Evolutionary conservation across 2,113 vertebrate species (phyloP).

Genomic region (Agelaius phoeniceus): DNA sequence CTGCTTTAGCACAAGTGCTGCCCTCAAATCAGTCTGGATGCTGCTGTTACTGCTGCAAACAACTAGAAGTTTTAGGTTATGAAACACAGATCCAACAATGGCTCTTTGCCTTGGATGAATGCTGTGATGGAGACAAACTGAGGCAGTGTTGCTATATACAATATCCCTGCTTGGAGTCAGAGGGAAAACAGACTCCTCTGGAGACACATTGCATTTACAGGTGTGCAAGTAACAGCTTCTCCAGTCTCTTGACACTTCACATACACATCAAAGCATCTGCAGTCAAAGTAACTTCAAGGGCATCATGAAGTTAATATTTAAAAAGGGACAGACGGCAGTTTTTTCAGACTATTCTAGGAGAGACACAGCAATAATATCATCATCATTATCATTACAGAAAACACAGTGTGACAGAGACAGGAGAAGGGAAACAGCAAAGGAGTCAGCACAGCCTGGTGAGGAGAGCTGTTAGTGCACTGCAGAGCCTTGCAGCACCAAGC

Average conservation of each 20-base stretch:
- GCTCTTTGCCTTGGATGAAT: background rate
- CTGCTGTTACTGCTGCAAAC: background rate
- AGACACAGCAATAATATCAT: background rate
- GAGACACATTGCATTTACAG: background rate
- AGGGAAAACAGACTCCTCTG: background rate
- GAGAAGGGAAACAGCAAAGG: background rate
- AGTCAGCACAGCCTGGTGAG: background rate
- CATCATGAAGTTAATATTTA: slow-evolving; percentile 37
- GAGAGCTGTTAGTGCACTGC: background rate
- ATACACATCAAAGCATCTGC: background rate
- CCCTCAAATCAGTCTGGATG: background rate
- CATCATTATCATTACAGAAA: background rate
- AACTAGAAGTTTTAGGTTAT: background rate
- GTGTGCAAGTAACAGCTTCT: background rate
- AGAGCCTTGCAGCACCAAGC: background rate
- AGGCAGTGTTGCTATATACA: background rate
- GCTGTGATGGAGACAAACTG: background rate
- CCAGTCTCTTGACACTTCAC: background rate
- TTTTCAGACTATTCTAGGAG: slow-evolving; percentile 30
- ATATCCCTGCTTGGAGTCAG: background rate
- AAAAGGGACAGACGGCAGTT: slow-evolving; percentile 16
- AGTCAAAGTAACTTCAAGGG: background rate
- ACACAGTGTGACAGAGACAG: background rate
- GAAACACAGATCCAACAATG: background rate
- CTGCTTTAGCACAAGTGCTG: background rate